Evolutionary conservation across 2,797 vertebrate genomes (phyloP).

Genomic region (Poecilia velifera): DNA sequence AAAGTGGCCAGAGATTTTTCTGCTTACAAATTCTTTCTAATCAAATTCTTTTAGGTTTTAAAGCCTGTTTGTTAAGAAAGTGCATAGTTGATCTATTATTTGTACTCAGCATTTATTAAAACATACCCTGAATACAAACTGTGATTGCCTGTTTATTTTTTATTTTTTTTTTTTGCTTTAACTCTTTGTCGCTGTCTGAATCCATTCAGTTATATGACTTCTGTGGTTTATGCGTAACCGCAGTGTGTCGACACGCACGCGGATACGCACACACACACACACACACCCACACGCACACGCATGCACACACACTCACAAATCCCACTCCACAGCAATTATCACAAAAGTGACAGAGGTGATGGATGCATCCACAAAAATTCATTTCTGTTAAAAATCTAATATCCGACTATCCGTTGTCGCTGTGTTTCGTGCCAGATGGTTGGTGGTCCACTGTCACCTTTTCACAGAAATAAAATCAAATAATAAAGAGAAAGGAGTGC

Average conservation of each 20-base stretch:
- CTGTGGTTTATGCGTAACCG: background rate
- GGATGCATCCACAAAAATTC: background rate
- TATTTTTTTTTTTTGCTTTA: background rate
- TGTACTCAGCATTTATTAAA: background rate
- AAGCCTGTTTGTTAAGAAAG: background rate
- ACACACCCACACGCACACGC: no score
- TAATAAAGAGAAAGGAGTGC: slow-evolving; percentile 5
- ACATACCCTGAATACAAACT: background rate
- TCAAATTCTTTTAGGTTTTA: background rate
- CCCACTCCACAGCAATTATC: background rate
- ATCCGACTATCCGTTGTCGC: background rate
- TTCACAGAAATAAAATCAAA: background rate
- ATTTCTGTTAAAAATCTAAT: slow-evolving; percentile 1
- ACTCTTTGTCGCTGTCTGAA: background rate
- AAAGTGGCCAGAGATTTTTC: background rate
- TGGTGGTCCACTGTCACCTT: background rate
- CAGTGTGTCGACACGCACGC: background rate
- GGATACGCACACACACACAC: background rate
- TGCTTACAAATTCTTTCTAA: background rate
- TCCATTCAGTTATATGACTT: background rate
- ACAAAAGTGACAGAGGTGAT: background rate
- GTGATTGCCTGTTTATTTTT: background rate
- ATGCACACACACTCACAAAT: background rate
- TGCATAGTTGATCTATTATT: background rate
- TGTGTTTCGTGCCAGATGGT: background rate